Evolutionary conservation across 92 coral and sea anemone genomes (phyloP), one percentile per base, ranked within the genome.

Genomic region (Epizoanthus scotinus): DNA sequence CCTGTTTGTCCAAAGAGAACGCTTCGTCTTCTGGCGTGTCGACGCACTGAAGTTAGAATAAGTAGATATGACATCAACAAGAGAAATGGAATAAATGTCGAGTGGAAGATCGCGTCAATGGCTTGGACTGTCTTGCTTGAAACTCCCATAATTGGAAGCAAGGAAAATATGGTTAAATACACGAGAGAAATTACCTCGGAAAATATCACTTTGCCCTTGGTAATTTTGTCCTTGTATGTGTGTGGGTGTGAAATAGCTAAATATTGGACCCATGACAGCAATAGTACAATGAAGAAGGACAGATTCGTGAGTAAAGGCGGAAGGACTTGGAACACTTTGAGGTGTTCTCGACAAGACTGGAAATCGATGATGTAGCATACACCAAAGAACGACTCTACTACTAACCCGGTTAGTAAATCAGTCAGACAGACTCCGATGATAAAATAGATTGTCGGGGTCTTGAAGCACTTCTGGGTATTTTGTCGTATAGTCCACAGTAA

Each of bases 191-290:
- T 67, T 29, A 67, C 19, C 22, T 67, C 78, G 34, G 67, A 65
- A 47, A 28, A 29, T 78, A 72, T 67, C 63, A 84, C 78, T 22
- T 70, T 70, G 24, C 19, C 2, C 50, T 78, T 84, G 24, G 78
- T 78, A 24, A 78, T 38, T 17, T 19, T 47, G 3, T 63, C 49
- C 49, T 78, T 84, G 84, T 84, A 84, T n/a, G 26, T 49, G 36
- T 64, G 50, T 47, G 74, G 87, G 47, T 78, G 71, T 7, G 83
- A 57, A 29, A 84, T 69, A 19, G 87, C 87, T 21, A 84, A 20
- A 68, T 75, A 84, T 28, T 84, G 87, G 54, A 64, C 55, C 83
- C 83, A 77, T 3, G 87, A 77, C 14, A 77, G 59, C 18, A 84
- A 63, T 19, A 84, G 19, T 26, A 84, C 64, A 42, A 84, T 65